Base-by-base conservation (phyloP, 2,113 vertebrate genomes). In the Regulus satrapa region DNA sequence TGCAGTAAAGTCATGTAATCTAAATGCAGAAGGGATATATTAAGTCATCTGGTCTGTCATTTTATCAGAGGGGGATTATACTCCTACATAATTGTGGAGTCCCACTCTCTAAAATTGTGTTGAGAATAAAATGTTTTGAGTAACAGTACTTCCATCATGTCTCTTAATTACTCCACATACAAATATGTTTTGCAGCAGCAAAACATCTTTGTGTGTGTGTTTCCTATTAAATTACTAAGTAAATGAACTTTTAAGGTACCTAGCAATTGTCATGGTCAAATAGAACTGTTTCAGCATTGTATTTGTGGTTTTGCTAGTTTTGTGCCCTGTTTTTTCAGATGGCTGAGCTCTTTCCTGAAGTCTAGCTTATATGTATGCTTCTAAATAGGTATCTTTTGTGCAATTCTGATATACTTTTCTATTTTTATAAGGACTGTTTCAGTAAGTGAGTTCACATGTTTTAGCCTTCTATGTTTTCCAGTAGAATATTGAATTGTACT, bases 141-240 rank as follows among this genome's bases (percentile, higher is more conserved):
- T 74, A 54, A 34, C 38, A 4, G 6, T 82, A 14, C 5, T 85
- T 84, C 31, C 1, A 10, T 72, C 0, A 0, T 12, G 8, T 83
- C 19, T 79, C 20, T 77, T 73, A 73, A 43, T 77, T 86, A 54
- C 3, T 79, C 12, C 11, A 21, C 18, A 66, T 29, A 28, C 26
- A 86, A 41, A 10, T 46, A 46, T 10, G 5, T 80, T 79, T 80
- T 72, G 18, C 5, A 7, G 21, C n/a, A 49, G 48, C 14, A 79
- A 68, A 75, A 59, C 34, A 67, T 5, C 6, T 69, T 84, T 25
- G 18, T 46, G 31, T 62, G 55, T 77, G 25, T 52, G 2, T 13
- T 41, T 88, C 17, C 23, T 63, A 23, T 43, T 64, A n/a, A 20
- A 38, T 81, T 68, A 10, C 38, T 75, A 41, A 49, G 20, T 88